Evolutionary conservation across 2,888 invertebrate genomes (phyloP), one percentile per base, ranked within the genome.

Genomic region (Protonemura montana): DNA sequence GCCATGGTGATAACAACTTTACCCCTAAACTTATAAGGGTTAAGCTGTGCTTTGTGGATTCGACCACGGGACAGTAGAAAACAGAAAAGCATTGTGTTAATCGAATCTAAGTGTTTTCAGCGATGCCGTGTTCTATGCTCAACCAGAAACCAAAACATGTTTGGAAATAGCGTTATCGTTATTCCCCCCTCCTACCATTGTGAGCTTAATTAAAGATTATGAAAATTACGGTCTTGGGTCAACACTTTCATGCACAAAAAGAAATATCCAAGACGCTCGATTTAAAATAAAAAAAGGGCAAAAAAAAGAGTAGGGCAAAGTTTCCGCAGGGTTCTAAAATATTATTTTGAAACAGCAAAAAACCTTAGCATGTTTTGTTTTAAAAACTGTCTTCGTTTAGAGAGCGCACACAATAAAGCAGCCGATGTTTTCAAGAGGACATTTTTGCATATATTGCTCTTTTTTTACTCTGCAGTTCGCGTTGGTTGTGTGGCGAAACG

Each of bases 401-500:
- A 59, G 59, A 21, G 59, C 13, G 59, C 59, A 1, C 41, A 13
- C 59, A 59, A 59, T 3, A 59, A 59, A 2, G 59, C 21, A 59
- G 59, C 7, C 59, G 59, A 59, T 59, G 59, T 59, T 59, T 59
- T 21, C 59, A 59, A 59, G 59, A 59, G 59, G 59, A 59, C 59
- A 59, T 59, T 59, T 59, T 59, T 59, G 59, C 59, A 59, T 59
- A 41, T 41, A 59, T 59, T 59, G 59, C 21, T 59, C 59, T 59
- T 59, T 59, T 59, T 59, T 41, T 41, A 41, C 41, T 41, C 13
- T 10, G 35, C 35, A n/a, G 35, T 59, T 21, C 59, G 7, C 59
- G 2, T 21, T 7, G 59, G 16, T 59, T 21, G 59, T 59, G 59
- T 59, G 29, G 82, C 5, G 82, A 82, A 35, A 81, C 6, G 35